Base-by-base conservation (phyloP, 2,113 vertebrate genomes). In the Xerus inauris region DNA sequence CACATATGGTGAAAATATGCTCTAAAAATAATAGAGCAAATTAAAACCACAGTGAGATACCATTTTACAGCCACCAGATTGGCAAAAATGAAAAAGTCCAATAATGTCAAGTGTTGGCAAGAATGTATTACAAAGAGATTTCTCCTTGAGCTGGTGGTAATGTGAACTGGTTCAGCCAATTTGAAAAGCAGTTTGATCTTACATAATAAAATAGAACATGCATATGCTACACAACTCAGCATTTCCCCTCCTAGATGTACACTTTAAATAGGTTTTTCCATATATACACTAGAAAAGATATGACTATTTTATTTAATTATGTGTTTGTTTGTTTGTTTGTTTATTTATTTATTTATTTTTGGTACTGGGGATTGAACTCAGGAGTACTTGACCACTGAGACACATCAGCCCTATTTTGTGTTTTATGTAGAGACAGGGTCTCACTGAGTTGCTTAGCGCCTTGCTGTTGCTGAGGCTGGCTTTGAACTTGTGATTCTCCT, bases 11-110 rank as follows among this genome's bases (percentile, higher is more conserved):
- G 38, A 71, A 92, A 91, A 11, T 69, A 83, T 65, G 45, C 28
- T 49, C 40, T 94, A 89, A 94, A 83, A 49, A 81, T 94, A 96
- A 82, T 64, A n/a, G n/a, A n/a, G 5, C 47, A 93, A 79, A 91
- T 26, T 79, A 77, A 96, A 93, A 91, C 11, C 57, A 79, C 40
- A 77, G 4, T 80, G 20, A 79, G 20, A 59, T 85, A 32, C 28
- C 16, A 82, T 88, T 89, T 59, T 83, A 87, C 1, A 73, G 5
- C 45, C 30, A 82, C 32, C 28, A 90, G 28, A 49, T 26, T 72
- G 16, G 26, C 20, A 54, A 71, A 71, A 30, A 47, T 42, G 6
- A 14, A 6, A 45, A 94, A 84, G 4, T 24, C 6, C 30, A 19
- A 80, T 1, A 40, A 45, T 28, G 42, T 54, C 72, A 85, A 85